A percentile compares a stretch with the other conserved stretches of the same genome.
phyloP scores from a whole-genome alignment of 2,888 invertebrate genomes.

The Candidula unifasciata region DNA sequence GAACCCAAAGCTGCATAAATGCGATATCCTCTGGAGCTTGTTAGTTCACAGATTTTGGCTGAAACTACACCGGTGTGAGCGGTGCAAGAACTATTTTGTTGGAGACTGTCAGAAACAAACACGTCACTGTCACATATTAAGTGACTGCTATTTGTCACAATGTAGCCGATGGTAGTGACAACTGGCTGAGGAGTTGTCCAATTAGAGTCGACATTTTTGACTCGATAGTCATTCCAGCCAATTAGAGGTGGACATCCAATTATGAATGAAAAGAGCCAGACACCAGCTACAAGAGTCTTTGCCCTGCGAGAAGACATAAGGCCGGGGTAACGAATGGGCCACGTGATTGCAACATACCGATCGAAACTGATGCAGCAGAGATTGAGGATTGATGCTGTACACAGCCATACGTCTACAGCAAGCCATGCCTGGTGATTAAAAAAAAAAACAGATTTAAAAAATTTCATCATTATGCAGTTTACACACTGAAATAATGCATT shows the following conservation, averaged over 20 bases:
- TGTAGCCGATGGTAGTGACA: not conserved
- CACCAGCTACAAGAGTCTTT: constrained; percentile 90
- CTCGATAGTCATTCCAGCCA: constrained; percentile 85
- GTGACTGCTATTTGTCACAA: not conserved
- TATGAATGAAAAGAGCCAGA: constrained; percentile 96
- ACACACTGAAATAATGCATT: too few relatives aligned
- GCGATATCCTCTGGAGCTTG: constrained; percentile 87
- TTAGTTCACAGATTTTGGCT: constrained; percentile 64
- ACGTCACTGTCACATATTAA: not conserved
- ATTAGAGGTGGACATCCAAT: constrained; percentile 97
- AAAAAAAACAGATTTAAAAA: not conserved
- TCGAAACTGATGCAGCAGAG: constrained; percentile 95
- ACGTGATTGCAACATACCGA: constrained; percentile 94
- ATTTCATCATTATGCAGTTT: not conserved
- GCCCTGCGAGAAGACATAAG: constrained; percentile 89
- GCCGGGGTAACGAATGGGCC: constrained; percentile 95
- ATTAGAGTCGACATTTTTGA: not conserved
- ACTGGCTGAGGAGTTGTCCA: not conserved
- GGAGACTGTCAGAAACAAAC: not conserved
- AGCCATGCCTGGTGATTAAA: constrained; percentile 85
- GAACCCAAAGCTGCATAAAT: constrained; percentile 98
- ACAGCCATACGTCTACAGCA: constrained; percentile 98
- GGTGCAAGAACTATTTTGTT: not conserved
- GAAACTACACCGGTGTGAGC: not conserved
- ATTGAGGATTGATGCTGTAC: constrained; percentile 97